Percentiles rank a stretch among this genome's conserved stretches.
phyloP scores from a whole-genome alignment of 2,888 invertebrate species.

The Orthosia gracilis region DNA sequence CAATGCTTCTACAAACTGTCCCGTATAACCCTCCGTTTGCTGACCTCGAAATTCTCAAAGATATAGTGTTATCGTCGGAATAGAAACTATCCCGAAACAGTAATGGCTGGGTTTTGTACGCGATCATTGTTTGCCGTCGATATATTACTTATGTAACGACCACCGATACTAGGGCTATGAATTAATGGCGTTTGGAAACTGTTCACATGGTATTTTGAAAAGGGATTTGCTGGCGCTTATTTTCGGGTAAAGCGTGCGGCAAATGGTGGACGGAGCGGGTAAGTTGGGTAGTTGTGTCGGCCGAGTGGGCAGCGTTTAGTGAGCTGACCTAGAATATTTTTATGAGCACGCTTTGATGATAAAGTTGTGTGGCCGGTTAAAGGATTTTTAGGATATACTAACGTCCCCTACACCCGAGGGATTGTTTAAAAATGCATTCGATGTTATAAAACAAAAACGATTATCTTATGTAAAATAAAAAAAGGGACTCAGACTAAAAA shows the following conservation, averaged over 20 bases:
- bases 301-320: constrained; percentile 31
- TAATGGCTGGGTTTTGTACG: constrained; percentile 55
- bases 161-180: constrained; percentile 51
- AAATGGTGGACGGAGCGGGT: constrained; percentile 17
- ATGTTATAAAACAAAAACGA: too few species aligned
- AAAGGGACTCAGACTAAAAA: too few species aligned
- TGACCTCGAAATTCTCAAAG: constrained; percentile 50
- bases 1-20: constrained; percentile 16
- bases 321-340: constrained; percentile 52
- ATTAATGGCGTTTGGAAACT: constrained; percentile 54
- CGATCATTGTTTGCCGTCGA: constrained; percentile 60
- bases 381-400: constrained; percentile 20
- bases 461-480: too few species aligned
- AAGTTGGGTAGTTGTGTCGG: constrained; percentile 33
- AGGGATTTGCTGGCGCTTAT: constrained; percentile 52
- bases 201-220: constrained; percentile 53
- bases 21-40: constrained; percentile 25
- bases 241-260: constrained; percentile 47
- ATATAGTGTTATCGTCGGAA: constrained; percentile 47
- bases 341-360: constrained; percentile 46
- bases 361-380: constrained; percentile 7
- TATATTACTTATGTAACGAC: constrained; percentile 59
- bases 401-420: background rate
- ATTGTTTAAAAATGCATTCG: background rate
- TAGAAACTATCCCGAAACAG: constrained; percentile 51